Base-by-base conservation (phyloP, 2,113 vertebrate genomes). In the Solenodon paradoxus region DNA sequence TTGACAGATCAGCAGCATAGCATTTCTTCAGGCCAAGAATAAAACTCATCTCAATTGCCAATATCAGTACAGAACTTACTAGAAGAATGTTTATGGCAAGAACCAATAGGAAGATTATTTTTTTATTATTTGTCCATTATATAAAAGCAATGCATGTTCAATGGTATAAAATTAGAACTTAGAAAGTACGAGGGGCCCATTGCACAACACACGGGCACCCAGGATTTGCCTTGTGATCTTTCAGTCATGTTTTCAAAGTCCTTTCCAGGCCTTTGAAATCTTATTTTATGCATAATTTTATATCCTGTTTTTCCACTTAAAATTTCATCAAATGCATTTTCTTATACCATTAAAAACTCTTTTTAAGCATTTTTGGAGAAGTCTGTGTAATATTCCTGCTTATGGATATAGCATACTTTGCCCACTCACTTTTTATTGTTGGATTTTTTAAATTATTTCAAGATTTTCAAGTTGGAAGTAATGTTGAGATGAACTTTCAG, bases 271-370 rank as follows among this genome's bases (percentile, higher is more conserved):
- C 87, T 92, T 94, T 82, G 82, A 85, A 93, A 81, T 83, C 35
- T 64, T 85, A 53, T 86, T 90, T 90, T 87, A 77, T 90, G 66
- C 19, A 45, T 84, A 82, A 94, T 89, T 95, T 81, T 53, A 82
- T 96, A 68, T 91, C 42, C 69, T 78, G 30, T 64, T 81, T 94
- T 82, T 85, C 89, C 55, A 85, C 81, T 93, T 90, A 72, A 90
- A 78, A 68, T 90, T 61, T 57, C 91, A 86, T 74, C 94, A 95
- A 93, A 40, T 94, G 55, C 8, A 57, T 78, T 90, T 92, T 57
- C 80, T 92, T 30, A 51, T 59, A 79, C 83, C 22, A 10, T 42
- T 82, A 61, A 78, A 94, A 83, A 66, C 28, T 53, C 83, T 92
- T 90, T 59, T 35, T 72, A 40, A 85, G 82, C 66, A 66, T 85